Evolutionary conservation across 2,888 invertebrate species (phyloP), one percentile per base, ranked within the genome.

Genomic region (Luperina testacea): DNA sequence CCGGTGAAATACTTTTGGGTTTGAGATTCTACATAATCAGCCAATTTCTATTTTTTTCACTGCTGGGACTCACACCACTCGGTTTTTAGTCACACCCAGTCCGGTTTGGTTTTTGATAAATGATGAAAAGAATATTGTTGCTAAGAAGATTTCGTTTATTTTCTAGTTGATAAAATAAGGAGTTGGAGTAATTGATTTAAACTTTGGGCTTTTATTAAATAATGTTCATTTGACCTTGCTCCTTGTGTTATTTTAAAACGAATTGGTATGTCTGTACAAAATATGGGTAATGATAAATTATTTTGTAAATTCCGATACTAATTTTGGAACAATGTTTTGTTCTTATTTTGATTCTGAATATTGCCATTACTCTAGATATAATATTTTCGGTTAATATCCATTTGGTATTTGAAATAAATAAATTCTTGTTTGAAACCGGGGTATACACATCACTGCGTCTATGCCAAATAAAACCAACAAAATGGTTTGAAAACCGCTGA

Each of bases 401-500:
- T 9, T 57, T 32, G 8, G 17, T 32, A 45, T 57, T 57, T 65
- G 6, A 57, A 77, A 53, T 8, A 68, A 32, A 78, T 24, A 42
- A 15, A 32, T 27, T 27, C 1, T 51, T 27, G 13, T 53, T 48
- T 48, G 2, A 48, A 20, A 24, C 42, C 7, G n/a, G 1, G 1
- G 42, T 51, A n/a, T 38, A 38, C 48, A 6, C 38, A 8, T 32
- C 64, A n/a, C 17, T 45, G 15, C n/a, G 15, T 51, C 27, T 59
- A 32, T 61, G 42, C 1, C 63, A 59, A 82, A 72, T 82, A 53
- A 27, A 82, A 81, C 17, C 17, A 64, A 38, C 27, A 68, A 3
- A 83, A 61, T 11, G 15, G 24, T 59, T 77, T 38, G 27, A 65
- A 53, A 64, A 51, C 15, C 32, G 8, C n/a, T 82, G 72, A 77